phyloP scores from a whole-genome alignment of 2,888 invertebrate genomes.

The Tenthredo amoena region DNA sequence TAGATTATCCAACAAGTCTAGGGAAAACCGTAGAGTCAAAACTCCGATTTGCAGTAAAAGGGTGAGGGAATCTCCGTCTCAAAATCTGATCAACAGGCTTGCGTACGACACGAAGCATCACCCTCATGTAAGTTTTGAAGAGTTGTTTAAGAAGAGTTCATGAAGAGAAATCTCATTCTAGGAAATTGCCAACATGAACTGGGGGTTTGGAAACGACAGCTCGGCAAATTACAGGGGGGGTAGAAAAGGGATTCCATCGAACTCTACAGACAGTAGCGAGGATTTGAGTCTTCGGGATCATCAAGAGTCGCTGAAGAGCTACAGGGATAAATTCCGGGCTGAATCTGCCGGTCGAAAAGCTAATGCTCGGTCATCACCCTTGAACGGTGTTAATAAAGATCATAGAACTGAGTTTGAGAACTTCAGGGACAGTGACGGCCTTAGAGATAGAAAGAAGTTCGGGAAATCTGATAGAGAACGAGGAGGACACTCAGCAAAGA shows the following conservation, averaged over 20 bases:
- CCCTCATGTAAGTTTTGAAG: slow-evolving; percentile 68
- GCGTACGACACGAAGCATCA: slow-evolving; percentile 72
- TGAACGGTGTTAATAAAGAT: not conserved
- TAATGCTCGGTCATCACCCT: not conserved
- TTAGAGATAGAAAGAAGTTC: not conserved
- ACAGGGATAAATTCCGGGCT: not conserved
- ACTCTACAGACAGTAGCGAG: slow-evolving; percentile 27
- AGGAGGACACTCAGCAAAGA: not conserved
- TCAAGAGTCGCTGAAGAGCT: not conserved
- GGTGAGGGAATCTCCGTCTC: slow-evolving; percentile 58
- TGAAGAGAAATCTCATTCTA: not conserved
- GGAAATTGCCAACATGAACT: slow-evolving; percentile 20
- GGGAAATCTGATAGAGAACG: not conserved
- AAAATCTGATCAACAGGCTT: slow-evolving; percentile 70
- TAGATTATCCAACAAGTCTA: slow-evolving; percentile 54
- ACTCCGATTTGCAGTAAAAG: not conserved
- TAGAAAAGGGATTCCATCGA: not conserved
- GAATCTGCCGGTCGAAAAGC: not conserved
- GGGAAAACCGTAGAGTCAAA: slow-evolving; percentile 38
- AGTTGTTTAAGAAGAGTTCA: not conserved
- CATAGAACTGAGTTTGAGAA: not conserved
- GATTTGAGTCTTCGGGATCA: slow-evolving; percentile 15
- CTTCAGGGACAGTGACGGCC: not conserved
- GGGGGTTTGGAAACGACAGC: not conserved
- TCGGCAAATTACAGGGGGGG: not conserved